These are phyloP conservation scores for Agonopterix heracliana DNA, from an alignment of 2,888 invertebrate species.

Conservation along the genomic window DNA sequence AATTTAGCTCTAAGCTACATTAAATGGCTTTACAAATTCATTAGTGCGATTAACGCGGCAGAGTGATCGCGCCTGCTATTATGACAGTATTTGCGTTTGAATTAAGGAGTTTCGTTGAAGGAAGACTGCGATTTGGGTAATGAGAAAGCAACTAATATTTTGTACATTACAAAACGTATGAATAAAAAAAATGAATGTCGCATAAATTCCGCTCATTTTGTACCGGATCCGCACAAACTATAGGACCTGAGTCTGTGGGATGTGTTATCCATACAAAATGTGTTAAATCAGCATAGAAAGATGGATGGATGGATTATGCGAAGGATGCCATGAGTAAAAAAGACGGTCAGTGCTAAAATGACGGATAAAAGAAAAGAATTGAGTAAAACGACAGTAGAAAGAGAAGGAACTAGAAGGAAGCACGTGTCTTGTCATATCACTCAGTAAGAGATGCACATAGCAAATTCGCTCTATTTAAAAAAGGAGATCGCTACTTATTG, in stretches of 20 bases:
- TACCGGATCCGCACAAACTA: background rate
- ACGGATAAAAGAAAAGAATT: too few relatives aligned
- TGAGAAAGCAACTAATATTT: background rate
- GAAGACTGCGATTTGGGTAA: background rate
- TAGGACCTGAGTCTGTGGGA: background rate
- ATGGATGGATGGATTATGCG: too few relatives aligned
- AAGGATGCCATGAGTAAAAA: too few relatives aligned
- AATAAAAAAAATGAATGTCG: background rate
- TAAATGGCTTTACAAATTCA: conserved; percentile 24
- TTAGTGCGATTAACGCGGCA: conserved; percentile 24
- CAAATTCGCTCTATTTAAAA: too few relatives aligned
- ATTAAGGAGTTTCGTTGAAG: background rate
- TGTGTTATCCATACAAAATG: background rate
- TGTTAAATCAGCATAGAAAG: too few relatives aligned
- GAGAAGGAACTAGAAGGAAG: too few relatives aligned
- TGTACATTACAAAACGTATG: background rate
- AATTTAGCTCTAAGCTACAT: conserved; percentile 8
- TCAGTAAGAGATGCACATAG: too few relatives aligned
- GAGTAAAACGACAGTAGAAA: too few relatives aligned
- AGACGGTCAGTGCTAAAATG: too few relatives aligned
- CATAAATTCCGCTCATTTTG: too few relatives aligned
- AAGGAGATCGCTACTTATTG: too few relatives aligned
- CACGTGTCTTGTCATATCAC: too few relatives aligned
- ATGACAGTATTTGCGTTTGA: conserved; percentile 22
- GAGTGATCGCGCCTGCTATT: conserved; percentile 21